A percentile compares a stretch with the other conserved stretches of the same genome.
Conservation (phyloP, 2,888 invertebrate genomes). For the Phyto melanocephala region DNA sequence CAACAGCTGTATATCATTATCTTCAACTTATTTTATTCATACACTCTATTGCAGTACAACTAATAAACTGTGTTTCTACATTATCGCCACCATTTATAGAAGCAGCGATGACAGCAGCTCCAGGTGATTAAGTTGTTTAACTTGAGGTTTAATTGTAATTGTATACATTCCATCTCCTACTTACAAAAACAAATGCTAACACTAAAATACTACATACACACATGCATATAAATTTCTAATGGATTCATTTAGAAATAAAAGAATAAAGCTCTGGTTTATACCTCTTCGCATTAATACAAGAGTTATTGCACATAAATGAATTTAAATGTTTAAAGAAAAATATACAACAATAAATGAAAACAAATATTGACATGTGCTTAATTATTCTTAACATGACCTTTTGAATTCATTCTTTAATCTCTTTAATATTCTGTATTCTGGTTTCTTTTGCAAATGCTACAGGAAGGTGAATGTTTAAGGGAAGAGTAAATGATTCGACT, state of each 20-base stretch:
- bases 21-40: not conserved
- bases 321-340: conserved; percentile 1
- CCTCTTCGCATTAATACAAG: not conserved
- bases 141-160: conserved; percentile 57
- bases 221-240: conserved; percentile 10
- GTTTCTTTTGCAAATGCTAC: not conserved
- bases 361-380: conserved; percentile 43
- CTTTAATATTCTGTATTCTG: not conserved
- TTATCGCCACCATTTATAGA: not conserved
- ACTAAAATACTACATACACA: not conserved
- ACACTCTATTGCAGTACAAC: not conserved
- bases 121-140: conserved; percentile 59
- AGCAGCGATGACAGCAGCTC: not conserved
- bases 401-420: not conserved
- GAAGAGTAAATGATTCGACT: not conserved
- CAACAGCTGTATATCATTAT: not conserved
- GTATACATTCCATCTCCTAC: conserved; percentile 15
- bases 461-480: not conserved
- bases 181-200: not conserved
- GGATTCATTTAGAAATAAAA: not conserved
- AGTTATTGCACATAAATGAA: not conserved
- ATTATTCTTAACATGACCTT: not conserved
- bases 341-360: not conserved
- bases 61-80: not conserved
- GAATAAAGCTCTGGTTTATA: not conserved